phyloP scores from a whole-genome alignment of 2,113 vertebrate genomes.

The Xenus cinereus region DNA sequence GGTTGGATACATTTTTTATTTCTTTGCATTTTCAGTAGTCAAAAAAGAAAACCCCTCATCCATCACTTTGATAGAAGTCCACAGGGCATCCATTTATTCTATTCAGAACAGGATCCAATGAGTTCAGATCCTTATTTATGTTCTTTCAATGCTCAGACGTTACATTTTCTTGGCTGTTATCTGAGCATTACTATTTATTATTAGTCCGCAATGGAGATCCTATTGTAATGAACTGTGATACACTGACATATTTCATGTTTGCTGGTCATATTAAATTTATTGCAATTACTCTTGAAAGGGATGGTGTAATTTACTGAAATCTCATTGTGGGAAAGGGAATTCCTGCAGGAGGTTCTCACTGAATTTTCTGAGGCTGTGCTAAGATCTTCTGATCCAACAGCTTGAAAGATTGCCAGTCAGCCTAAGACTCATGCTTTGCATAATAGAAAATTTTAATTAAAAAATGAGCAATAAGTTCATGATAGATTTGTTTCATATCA shows the following conservation, averaged over 20 bases:
- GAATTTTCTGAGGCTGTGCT: constrained; percentile 21
- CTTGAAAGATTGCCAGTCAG: neutral
- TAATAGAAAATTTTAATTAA: constrained; percentile 45
- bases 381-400: neutral
- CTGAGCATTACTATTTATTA: constrained; percentile 59
- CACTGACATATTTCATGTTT: constrained; percentile 19
- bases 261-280: constrained; percentile 31
- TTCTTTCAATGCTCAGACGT: neutral
- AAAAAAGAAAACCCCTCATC: constrained; percentile 51
- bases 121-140: constrained; percentile 55
- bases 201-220: constrained; percentile 8
- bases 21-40: constrained; percentile 57
- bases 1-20: constrained; percentile 39
- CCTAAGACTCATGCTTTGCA: neutral
- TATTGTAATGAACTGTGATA: constrained; percentile 43
- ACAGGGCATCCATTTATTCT: constrained; percentile 50
- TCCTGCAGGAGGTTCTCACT: constrained; percentile 18
- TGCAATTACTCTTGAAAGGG: constrained; percentile 44
- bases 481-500: neutral
- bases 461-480: neutral
- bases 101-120: neutral
- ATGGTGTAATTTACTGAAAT: constrained; percentile 42
- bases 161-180: constrained; percentile 36
- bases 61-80: constrained; percentile 57
- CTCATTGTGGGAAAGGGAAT: neutral